phyloP scores from a whole-genome alignment of 2,797 vertebrate species.

The Coluber constrictor region DNA sequence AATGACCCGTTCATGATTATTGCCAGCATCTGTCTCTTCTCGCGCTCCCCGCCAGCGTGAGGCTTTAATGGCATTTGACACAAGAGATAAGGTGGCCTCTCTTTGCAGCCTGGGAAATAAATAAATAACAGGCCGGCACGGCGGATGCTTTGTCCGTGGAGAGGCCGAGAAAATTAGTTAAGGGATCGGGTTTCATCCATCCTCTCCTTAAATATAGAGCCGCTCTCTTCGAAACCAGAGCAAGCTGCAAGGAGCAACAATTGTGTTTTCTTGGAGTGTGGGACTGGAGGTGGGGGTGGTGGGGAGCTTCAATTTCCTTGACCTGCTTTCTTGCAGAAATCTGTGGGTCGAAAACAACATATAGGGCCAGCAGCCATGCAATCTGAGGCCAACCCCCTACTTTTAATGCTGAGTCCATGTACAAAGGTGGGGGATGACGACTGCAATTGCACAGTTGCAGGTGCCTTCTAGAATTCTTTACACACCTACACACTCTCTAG shows the following conservation, averaged over 20 bases:
- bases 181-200: constrained; percentile 30
- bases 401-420: neutral
- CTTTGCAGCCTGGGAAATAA: constrained; percentile 47
- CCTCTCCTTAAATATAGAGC: constrained; percentile 51
- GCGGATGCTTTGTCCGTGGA: constrained; percentile 17
- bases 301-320: neutral
- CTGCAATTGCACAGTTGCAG: neutral
- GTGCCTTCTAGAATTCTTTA: neutral
- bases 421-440: neutral
- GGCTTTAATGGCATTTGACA: constrained; percentile 62
- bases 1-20: constrained; percentile 61
- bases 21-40: constrained; percentile 58
- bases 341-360: neutral
- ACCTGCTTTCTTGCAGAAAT: neutral
- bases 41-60: neutral
- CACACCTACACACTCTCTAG: neutral
- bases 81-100: constrained; percentile 59
- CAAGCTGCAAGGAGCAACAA: fast-evolving
- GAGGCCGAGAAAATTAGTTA: constrained; percentile 49
- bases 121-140: constrained; percentile 53
- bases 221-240: neutral
- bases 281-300: neutral
- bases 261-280: neutral
- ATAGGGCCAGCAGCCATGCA: neutral
- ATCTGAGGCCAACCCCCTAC: neutral